These are phyloP conservation scores for Liparis tanakae DNA, from an alignment of 2,797 vertebrate genomes.

Conservation along the genomic window DNA sequence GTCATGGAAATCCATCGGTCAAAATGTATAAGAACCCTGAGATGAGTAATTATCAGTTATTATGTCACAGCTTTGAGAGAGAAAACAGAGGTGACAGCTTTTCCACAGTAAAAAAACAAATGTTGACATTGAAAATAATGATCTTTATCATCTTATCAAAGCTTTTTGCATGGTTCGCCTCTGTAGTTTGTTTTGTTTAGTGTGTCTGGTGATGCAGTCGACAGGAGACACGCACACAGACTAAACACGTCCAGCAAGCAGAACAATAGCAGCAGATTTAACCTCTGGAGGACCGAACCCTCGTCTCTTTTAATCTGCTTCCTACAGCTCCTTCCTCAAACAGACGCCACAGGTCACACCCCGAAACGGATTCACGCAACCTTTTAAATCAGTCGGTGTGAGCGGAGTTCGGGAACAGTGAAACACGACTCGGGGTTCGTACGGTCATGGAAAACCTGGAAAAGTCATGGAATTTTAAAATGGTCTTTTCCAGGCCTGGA, in stretches of 20 bases:
- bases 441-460: no score
- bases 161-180: constrained; percentile 3
- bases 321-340: constrained; percentile 83
- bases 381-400: constrained; percentile 31
- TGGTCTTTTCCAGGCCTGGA: no score
- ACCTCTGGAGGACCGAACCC: constrained; percentile 70
- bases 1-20: no score
- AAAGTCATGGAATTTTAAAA: no score
- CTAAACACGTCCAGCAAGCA: constrained; percentile 62
- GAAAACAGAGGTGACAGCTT: constrained; percentile 14
- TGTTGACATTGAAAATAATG: constrained; percentile 13
- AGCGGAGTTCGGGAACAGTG: constrained; percentile 5
- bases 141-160: neutral
- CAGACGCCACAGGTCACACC: constrained; percentile 51
- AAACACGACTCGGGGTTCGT: no score
- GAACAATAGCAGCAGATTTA: constrained; percentile 80
- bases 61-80: constrained; percentile 20
- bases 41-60: constrained; percentile 35
- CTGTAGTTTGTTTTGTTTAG: constrained; percentile 34
- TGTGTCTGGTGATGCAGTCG: constrained; percentile 59
- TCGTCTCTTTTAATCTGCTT: constrained; percentile 81
- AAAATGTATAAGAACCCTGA: no score
- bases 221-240: constrained; percentile 55
- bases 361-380: constrained; percentile 36
- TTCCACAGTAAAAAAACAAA: constrained; percentile 42